Conservation (phyloP, 2,797 vertebrate species). For the Megalops cyprinoides region DNA sequence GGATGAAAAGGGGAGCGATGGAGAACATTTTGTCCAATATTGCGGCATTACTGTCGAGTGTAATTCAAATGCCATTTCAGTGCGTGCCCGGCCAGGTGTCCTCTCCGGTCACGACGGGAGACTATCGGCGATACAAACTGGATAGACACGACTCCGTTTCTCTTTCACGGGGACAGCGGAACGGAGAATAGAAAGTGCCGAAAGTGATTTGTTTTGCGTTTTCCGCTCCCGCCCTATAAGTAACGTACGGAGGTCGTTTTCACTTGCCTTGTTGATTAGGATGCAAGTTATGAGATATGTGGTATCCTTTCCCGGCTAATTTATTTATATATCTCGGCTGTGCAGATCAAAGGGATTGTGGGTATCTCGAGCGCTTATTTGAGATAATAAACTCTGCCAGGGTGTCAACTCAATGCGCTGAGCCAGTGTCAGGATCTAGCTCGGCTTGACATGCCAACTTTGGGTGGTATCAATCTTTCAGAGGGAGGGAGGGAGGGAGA, state of each 20-base stretch:
- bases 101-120: too few species aligned
- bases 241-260: not conserved
- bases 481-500: not conserved
- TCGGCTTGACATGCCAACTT: not conserved
- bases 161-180: too few species aligned
- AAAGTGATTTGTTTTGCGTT: not conserved
- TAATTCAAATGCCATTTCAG: not conserved
- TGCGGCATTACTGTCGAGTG: not conserved
- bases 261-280: not conserved
- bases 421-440: not conserved
- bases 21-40: not conserved
- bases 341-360: not conserved
- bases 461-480: conserved; percentile 5
- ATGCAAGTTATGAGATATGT: not conserved
- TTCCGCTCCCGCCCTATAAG: not conserved
- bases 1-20: not conserved
- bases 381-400: not conserved
- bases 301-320: not conserved
- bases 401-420: not conserved
- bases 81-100: not conserved
- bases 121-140: too few species aligned
- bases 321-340: not conserved
- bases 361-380: not conserved
- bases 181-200: not conserved
- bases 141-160: too few species aligned